Evolutionary conservation across 2,113 vertebrate species (phyloP), one percentile per base, ranked within the genome.

Genomic region (Marmota monax): DNA sequence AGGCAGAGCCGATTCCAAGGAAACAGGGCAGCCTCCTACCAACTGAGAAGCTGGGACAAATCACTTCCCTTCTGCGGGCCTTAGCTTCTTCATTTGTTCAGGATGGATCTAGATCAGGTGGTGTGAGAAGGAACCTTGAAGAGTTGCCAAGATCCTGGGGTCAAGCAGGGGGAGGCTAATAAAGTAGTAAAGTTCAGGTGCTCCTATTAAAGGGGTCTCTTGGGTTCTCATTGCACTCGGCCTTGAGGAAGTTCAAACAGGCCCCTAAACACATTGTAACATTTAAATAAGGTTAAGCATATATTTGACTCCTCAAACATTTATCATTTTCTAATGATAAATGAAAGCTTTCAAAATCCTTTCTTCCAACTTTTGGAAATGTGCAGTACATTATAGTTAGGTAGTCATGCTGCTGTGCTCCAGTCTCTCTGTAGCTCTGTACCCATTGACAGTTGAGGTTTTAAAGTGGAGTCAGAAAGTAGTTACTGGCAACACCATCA

Each of bases 401-500:
- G 25, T 65, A 58, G 65, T 67, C 25, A 29, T 29, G 27, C 65
- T 12, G 4, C 65, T 29, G 11, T 34, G 65, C 32, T 34, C 32
- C 12, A 16, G 2, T 69, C 65, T 13, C 27, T 39, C 37, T 61
- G n/a, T 58, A 56, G n/a, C 51, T 34, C 65, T 14, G 34, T 37
- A 37, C 51, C 34, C 32, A 37, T 69, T 69, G 32, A 34, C 29
- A 34, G 34, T n/a, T 74, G 65, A 91, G 16, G 42, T 84, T 72
- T 48, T 87, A 56, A 80, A 93, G 73, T 90, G 48, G 84, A 90
- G 18, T 91, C 48, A 73, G 61, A 88, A 83, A 56, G 29, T 45
- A 84, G 65, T 76, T 82, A 58, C 51, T n/a, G 58, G 27, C 29
- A 76, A 70, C 42, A 53, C 32, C 53, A 78, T 92, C 27, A 82